Base-by-base conservation (phyloP, 2,797 vertebrate genomes). In the Microctenopoma stevenorrisi region DNA sequence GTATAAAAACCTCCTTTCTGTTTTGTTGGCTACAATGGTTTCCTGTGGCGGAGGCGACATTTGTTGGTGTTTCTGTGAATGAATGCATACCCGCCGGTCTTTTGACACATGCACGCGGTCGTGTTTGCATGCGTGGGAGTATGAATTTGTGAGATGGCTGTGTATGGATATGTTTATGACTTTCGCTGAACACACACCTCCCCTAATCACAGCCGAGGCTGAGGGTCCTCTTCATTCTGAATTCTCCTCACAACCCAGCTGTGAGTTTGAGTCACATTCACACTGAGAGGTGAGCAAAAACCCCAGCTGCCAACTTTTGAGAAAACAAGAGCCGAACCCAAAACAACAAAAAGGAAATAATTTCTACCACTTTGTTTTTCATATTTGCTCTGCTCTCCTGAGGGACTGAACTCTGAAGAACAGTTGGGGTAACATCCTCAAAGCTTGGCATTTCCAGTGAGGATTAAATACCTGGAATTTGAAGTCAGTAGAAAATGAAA, bases 381-480 rank as follows among this genome's bases (percentile, higher is more conserved):
- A 86, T 82, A 86, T 93, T 86, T 79, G 62, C 74, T 65, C 52
- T 58, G 65, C 70, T 85, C 81, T 91, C 85, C 84, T 60, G 81
- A 81, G 86, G 87, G 84, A 71, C 28, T 74, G 81, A 86, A 76
- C 77, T 79, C 79, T 65, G 68, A 88, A 88, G 80, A 90, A 77
- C 70, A 68, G 86, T 84, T 83, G 68, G 82, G 86, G 86, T 87
- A 87, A 85, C 86, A 88, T 85, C 84, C 87, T 90, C 83, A 81
- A 88, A 91, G 86, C 83, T 78, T 79, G 80, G 84, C 82, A 88
- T 92, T 90, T 90, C 89, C 90, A 86, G 72, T 58, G 84, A 89
- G 89, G 86, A 88, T 89, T 90, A 87, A 88, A 90, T 86, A 88
- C 83, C 84, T 89, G 78, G 76, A 86, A 88, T 91, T 81, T 84